Conservation (phyloP, 2,888 invertebrate species). For the Nomada fabriciana region DNA sequence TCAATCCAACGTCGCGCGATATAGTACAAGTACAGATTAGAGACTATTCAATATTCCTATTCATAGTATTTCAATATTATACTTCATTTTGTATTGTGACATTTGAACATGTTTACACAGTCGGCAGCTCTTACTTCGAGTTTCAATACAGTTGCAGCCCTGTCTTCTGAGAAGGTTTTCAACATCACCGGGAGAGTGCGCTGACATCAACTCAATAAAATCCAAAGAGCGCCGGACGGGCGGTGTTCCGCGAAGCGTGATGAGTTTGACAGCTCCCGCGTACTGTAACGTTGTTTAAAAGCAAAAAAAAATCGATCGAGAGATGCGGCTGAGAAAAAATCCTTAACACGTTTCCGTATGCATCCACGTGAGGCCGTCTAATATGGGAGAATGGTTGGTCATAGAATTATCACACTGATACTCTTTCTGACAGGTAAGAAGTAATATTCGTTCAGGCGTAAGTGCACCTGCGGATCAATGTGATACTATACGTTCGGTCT, state of each 20-base stretch:
- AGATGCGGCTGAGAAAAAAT: conserved; percentile 63
- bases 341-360: conserved; percentile 63
- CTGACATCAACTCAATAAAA: conserved; percentile 63
- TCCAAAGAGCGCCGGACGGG: conserved; percentile 69
- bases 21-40: not conserved
- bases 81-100: not conserved
- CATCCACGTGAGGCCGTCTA: conserved; percentile 70
- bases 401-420: conserved; percentile 80
- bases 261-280: conserved; percentile 78
- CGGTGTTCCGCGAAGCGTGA: conserved; percentile 73
- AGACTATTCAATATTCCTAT: not conserved
- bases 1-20: not conserved
- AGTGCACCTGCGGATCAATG: conserved; percentile 67
- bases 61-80: not conserved
- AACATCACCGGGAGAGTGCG: conserved; percentile 35
- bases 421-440: conserved; percentile 81
- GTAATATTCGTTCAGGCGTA: conserved; percentile 40
- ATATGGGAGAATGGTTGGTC: conserved; percentile 83
- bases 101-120: not conserved
- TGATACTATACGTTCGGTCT: conserved; percentile 49
- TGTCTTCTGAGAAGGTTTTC: conserved; percentile 26
- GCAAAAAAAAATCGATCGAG: conserved; percentile 49
- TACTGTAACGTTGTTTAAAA: conserved; percentile 49
- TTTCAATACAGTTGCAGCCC: conserved; percentile 43
- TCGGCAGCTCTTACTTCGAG: conserved; percentile 33